A percentile compares a stretch with the other conserved stretches of the same genome.
These are phyloP conservation scores for Antrozous pallidus DNA, from an alignment of 2,797 vertebrate genomes.

Conservation along the genomic window DNA sequence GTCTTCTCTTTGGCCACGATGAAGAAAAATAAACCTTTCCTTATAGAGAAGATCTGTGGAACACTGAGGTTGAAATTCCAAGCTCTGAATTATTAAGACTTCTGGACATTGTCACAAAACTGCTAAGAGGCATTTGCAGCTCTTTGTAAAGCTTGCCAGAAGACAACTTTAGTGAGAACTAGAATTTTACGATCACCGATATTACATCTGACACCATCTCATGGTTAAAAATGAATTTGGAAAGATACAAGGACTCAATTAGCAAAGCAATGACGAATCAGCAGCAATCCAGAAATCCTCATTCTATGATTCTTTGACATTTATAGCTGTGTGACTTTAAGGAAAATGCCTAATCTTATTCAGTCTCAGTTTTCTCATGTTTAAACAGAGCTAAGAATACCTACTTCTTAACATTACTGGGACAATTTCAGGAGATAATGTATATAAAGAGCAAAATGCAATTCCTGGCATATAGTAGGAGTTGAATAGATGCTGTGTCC, in stretches of 20 bases:
- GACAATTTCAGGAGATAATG: conserved; percentile 41
- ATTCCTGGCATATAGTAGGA: conserved; percentile 22
- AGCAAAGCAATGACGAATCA: conserved; percentile 45
- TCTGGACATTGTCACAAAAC: conserved; percentile 79
- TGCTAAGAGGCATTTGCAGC: conserved; percentile 48
- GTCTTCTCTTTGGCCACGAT: conserved; percentile 75
- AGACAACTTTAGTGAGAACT: conserved; percentile 50
- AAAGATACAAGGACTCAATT: conserved; percentile 54
- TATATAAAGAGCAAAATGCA: conserved; percentile 28
- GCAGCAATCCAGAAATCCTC: conserved; percentile 13
- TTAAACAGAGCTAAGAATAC: conserved; percentile 56
- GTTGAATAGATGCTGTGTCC: background rate
- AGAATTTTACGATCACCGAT: conserved; percentile 57
- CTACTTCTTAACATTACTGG: conserved; percentile 37
- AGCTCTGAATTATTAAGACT: conserved; percentile 71
- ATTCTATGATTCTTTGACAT: conserved; percentile 33
- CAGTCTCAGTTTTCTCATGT: conserved; percentile 12
- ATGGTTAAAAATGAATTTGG: conserved; percentile 57
- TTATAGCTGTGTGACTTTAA: conserved; percentile 23
- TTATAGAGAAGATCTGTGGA: conserved; percentile 76
- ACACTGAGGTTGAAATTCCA: conserved; percentile 75
- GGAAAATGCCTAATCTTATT: conserved; percentile 23
- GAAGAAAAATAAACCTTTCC: conserved; percentile 79
- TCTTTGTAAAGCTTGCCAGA: conserved; percentile 62
- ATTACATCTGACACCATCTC: conserved; percentile 41